Evolutionary conservation across 1,140 invertebrate genomes (phyloP), one percentile per base, ranked within the genome.

Genomic region (Bombus turneri): DNA sequence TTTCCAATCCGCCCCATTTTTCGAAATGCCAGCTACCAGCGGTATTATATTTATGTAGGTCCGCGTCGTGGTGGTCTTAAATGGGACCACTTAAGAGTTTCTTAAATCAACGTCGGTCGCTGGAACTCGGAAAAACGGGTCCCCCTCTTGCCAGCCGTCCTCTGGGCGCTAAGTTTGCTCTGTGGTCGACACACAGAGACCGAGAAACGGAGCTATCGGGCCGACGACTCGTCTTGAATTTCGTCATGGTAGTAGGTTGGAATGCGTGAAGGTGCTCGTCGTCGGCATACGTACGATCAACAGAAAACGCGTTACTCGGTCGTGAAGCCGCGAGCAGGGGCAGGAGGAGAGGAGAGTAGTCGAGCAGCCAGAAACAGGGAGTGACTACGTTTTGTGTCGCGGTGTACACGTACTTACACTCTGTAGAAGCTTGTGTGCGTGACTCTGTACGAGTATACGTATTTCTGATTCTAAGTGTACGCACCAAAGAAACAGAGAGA

Each of bases 181-280:
- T 10, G 76, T 66, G 31, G 69, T 66, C 80, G 79, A 69, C 79
- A 18, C 18, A 76, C 80, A 31, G 31, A 64, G 75, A 15, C 57
- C 83, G 83, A 64, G 75, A 78, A 69, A 37, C 62, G 81, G 41
- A 78, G 80, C 88, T 91, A 90, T 91, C 86, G 78, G 75, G 83
- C 39, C 83, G 76, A 85, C 86, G 68, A 90, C 74, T 90, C 86
- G 89, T 88, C 76, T 90, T 90, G 87, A 90, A 91, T 91, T 91
- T 90, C 89, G 85, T 91, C 89, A 91, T 88, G 85, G 91, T 87
- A 93, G 91, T 93, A 93, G 91, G 82, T 90, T 94, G 92, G 92
- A 94, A 94, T 93, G 93, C 90, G 91, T 85, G 87, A 92, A 88
- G 88, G 88, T 89, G 88, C 77, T 87, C 78, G 85, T 28, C 64